Conservation (phyloP, 2,797 vertebrate species). For the Smutsia temminckii region DNA sequence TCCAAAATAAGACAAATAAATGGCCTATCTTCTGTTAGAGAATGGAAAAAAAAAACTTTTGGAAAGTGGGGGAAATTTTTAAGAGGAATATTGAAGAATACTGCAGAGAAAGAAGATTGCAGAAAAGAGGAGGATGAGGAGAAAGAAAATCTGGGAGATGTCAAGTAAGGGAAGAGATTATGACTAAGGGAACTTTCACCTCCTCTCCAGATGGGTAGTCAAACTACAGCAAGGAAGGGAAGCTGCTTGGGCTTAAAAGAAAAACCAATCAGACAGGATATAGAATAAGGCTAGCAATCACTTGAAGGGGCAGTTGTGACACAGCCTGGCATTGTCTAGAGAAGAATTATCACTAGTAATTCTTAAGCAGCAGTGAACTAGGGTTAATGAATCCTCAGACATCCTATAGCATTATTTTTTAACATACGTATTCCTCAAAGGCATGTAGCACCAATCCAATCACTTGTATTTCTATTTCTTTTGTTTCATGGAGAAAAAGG, state of each 20-base stretch:
- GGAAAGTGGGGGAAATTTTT: background rate
- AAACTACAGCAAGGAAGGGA: background rate
- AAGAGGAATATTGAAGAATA: background rate
- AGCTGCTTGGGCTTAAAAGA: background rate
- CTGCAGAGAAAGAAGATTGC: fast-evolving
- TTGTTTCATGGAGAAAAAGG: no score
- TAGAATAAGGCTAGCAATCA: background rate
- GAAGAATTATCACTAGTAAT: background rate
- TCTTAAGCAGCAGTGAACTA: background rate
- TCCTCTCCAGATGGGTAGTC: background rate
- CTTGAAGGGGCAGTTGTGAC: background rate
- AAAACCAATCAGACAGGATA: background rate
- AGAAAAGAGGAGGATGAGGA: background rate
- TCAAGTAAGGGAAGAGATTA: background rate
- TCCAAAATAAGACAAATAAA: background rate
- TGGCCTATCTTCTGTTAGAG: background rate
- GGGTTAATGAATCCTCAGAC: background rate
- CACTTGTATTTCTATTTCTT: no score
- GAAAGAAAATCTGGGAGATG: background rate
- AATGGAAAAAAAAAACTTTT: background rate
- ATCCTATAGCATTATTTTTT: background rate
- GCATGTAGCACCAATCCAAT: no score
- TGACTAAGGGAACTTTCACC: background rate
- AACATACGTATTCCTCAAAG: background rate
- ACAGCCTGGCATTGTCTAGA: background rate